Base-by-base conservation (phyloP, 2,113 vertebrate species). In the Aplodontia rufa region DNA sequence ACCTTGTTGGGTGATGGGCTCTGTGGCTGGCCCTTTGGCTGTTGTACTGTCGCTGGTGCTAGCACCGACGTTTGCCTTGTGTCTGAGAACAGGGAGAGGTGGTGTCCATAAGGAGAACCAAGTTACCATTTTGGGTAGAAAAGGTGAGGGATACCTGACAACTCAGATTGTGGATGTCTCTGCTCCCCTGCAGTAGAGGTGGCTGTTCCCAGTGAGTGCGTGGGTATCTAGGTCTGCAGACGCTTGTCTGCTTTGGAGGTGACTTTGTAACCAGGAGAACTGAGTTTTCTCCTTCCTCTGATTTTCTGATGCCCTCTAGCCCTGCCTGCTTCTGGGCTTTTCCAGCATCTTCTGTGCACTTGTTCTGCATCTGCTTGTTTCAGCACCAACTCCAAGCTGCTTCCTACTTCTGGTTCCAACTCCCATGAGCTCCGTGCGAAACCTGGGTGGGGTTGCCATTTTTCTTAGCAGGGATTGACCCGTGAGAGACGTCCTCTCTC, bases 161-260 rank as follows among this genome's bases (percentile, higher is more conserved):
- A 14, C 17, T 62, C 8, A 49, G 11, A 11, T 30, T 17, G 20
- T 6, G 37, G 7, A 11, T 0, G 0, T 42, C 14, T 35, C 6
- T 19, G 4, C n/a, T 45, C 64, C 45, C 42, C 45, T 53, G 32
- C 55, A 14, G 11, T 42, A 37, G 30, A 40, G 60, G 32, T 7
- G 32, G 53, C 62, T 4, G 0, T 2, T 20, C 5, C 28, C 53
- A 42, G 35, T 0, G 22, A 35, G 14, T 37, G 13, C 6, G 0
- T 9, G 30, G 47, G 42, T 40, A 5, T 84, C 51, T 74, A 55
- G 12, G 51, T 1, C 53, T 3, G 0, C 5, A 17, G 42, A 51
- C 9, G 6, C 88, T 45, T 32, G 35, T 37, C 22, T 72, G 12
- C 53, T 69, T 24, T 51, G 69, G 58, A n/a, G 19, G 60, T 71